phyloP scores from a whole-genome alignment of 2,888 invertebrate species.

The Mythimna ferrago region DNA sequence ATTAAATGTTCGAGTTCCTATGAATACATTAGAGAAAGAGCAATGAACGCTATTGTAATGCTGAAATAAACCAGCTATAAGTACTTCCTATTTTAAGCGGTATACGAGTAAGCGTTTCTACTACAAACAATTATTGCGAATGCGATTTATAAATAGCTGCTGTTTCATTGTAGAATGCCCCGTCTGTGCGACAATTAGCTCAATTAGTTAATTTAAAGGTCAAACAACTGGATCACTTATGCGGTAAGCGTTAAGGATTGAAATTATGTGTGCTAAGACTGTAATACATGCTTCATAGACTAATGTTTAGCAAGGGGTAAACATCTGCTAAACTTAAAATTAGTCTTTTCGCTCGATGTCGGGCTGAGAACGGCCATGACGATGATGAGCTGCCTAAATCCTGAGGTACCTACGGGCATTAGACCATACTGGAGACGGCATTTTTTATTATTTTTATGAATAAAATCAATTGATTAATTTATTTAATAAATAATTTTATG shows the following conservation, averaged over 20 bases:
- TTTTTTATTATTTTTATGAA: too few species aligned
- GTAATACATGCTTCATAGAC: background rate
- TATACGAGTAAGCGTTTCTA: too few species aligned
- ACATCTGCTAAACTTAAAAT: background rate
- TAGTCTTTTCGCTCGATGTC: too few species aligned
- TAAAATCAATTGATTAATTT: too few species aligned
- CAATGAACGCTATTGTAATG: background rate
- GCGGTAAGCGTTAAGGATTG: conserved; percentile 12
- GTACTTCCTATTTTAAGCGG: background rate
- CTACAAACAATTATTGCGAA: conserved; percentile 1
- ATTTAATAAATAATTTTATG: too few species aligned
- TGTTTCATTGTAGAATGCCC: background rate
- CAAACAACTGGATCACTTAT: conserved; percentile 24
- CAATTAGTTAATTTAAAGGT: conserved; percentile 48
- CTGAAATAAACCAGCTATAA: background rate
- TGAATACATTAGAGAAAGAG: background rate
- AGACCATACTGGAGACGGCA: too few species aligned
- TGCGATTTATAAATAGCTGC: conserved; percentile 6
- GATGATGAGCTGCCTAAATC: too few species aligned
- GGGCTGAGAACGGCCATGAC: too few species aligned
- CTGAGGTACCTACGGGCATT: too few species aligned
- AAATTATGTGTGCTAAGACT: background rate
- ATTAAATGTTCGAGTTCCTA: background rate
- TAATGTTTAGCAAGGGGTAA: background rate
- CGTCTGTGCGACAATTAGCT: conserved; percentile 33